Evolutionary conservation across 2,113 vertebrate species (phyloP).

Genomic region (Dicentrarchus labrax): DNA sequence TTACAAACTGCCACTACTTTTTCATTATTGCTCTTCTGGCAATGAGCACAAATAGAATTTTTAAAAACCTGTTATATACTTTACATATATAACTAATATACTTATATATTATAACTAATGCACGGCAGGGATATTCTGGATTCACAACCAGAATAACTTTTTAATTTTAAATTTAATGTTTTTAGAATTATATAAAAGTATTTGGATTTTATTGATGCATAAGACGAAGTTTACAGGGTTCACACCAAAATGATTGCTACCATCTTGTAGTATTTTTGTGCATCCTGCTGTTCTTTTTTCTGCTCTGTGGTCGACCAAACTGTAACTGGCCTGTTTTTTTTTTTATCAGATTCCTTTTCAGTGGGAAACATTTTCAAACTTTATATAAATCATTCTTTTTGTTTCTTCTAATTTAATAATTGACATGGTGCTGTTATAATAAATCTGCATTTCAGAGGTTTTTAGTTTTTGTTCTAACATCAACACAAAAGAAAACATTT

Average conservation of each 20-base stretch:
- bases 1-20: background rate
- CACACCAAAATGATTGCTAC: background rate
- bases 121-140: no score
- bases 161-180: background rate
- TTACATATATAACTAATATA: no score
- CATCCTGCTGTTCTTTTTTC: background rate
- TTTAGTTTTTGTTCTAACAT: background rate
- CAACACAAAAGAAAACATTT: conserved; percentile 19
- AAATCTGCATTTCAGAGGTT: conserved; percentile 13
- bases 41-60: background rate
- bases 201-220: conserved; percentile 4
- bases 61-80: no score
- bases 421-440: background rate
- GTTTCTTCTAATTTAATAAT: conserved; percentile 20
- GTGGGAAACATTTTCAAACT: background rate
- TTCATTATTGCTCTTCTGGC: background rate
- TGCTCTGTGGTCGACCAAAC: conserved; percentile 29
- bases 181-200: conserved; percentile 5
- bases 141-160: no score
- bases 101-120: no score
- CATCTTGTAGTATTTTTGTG: conserved; percentile 39
- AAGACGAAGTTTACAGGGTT: conserved; percentile 32
- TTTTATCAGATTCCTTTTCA: conserved; percentile 21
- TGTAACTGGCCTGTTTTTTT: background rate
- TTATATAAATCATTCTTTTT: conserved; percentile 15